Percentiles rank a stretch among this genome's conserved stretches.
Evolutionary conservation across 2,797 vertebrate species (phyloP).

Genomic region (Sciurus carolinensis): DNA sequence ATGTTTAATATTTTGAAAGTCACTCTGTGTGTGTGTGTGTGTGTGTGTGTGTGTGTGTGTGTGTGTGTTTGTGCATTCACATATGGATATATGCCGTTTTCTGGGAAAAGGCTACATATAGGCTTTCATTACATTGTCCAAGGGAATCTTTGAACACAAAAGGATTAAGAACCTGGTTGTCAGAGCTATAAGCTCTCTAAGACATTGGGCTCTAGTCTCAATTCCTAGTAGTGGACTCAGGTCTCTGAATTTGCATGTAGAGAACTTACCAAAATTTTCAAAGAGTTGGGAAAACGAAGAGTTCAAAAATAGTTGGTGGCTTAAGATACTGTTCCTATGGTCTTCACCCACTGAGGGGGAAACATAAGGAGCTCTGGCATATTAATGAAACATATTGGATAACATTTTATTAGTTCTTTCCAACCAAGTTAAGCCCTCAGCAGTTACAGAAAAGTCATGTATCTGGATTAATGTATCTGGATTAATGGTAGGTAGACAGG

Average conservation of each 20-base stretch:
- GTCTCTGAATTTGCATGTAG: neutral
- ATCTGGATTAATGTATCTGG: neutral
- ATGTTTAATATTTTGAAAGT: neutral
- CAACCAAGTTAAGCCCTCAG: neutral
- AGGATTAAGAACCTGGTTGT: neutral
- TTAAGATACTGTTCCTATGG: neutral
- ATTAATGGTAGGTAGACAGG: neutral
- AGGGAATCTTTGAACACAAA: neutral
- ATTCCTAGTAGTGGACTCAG: neutral
- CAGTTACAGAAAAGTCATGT: neutral
- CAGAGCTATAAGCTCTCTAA: neutral
- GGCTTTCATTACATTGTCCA: constrained; percentile 25
- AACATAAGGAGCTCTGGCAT: neutral
- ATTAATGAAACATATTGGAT: neutral
- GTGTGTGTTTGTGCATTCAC: fast-evolving
- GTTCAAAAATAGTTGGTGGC: neutral
- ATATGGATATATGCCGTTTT: neutral
- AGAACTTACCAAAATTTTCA: neutral
- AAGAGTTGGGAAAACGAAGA: neutral
- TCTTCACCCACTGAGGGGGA: neutral
- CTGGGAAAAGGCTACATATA: neutral
- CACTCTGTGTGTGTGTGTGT: neutral
- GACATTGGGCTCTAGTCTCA: neutral
- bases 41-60: fast-evolving
- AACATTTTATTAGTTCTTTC: constrained; percentile 19